Evolutionary conservation across 2,113 vertebrate genomes (phyloP), one percentile per base, ranked within the genome.

Genomic region (Cacatua alba): DNA sequence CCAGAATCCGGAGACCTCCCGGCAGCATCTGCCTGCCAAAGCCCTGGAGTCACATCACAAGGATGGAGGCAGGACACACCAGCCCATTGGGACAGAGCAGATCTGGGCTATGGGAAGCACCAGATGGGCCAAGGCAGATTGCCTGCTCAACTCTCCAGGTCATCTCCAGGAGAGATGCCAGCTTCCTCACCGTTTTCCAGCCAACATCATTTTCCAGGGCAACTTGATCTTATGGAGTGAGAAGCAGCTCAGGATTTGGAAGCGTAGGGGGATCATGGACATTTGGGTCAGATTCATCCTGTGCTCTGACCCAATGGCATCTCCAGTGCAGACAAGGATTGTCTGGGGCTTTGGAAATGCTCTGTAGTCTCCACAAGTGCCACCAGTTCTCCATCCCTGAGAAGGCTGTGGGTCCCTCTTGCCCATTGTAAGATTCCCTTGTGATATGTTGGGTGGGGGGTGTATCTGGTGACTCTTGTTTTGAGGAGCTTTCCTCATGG

Each of bases 1-100:
- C 41, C 82, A 96, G 44, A 62, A 74, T 76, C 23, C 0, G 53
- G 53, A 90, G 82, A 93, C 63, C 75, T 94, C 67, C 79, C 11
- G 11, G 59, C 49, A 93, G 44, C 7, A 28, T 88, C 35, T 0
- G 63, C 49, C 59, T 92, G 88, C 94, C 76, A 95, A 81, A 10
- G 64, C 46, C 62, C 72, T 72, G 52, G 60, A 92, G 46, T 69
- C n/a, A 37, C 17, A 28, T 62, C 49, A 51, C 7, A 28, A 41
- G 67, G 51, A 57, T 29, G 68, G 53, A 94, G 86, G 83, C 29
- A 43, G 43, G 33, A 70, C 60, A 67, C 55, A 75, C 10, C 31
- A 96, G 44, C 26, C 86, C 29, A 43, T 19, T 0, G 1, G n/a
- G 48, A 74, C 19, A 86, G 24, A 92, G 63, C 16, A 86, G 4